Conservation (phyloP, 2,797 vertebrate genomes). For the Naso thynnoides region DNA sequence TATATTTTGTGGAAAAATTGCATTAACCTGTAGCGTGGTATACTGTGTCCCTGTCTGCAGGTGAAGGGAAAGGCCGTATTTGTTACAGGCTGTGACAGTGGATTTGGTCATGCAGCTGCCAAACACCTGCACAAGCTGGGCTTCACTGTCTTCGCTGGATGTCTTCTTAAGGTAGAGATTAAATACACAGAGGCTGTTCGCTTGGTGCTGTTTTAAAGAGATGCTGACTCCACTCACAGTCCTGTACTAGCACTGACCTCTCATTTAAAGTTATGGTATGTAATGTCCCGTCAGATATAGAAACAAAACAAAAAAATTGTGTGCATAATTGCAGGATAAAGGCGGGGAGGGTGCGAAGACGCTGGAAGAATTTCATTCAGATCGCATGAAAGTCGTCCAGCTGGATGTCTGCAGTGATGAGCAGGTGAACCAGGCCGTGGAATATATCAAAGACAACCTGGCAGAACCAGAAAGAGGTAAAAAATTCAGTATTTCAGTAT, state of each 20-base stretch:
- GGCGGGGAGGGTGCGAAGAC: slow-evolving; percentile 86
- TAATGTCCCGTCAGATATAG: background rate
- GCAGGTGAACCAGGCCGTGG: slow-evolving; percentile 84
- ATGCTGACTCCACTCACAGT: background rate
- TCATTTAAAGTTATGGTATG: background rate
- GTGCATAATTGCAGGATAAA: slow-evolving; percentile 79
- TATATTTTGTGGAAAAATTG: background rate
- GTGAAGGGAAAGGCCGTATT: slow-evolving; percentile 87
- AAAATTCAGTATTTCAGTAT: background rate
- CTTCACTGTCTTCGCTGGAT: slow-evolving; percentile 91
- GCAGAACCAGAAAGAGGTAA: slow-evolving; percentile 83
- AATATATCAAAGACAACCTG: slow-evolving; percentile 82
- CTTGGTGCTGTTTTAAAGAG: too few relatives aligned
- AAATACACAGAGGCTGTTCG: background rate
- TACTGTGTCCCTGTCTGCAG: slow-evolving; percentile 66
- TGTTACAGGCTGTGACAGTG: slow-evolving; percentile 90
- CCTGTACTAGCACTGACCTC: background rate
- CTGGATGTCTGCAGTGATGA: slow-evolving; percentile 91
- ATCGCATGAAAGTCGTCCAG: slow-evolving; percentile 89
- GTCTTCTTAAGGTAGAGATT: slow-evolving; percentile 84
- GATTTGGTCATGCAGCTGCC: slow-evolving; percentile 89
- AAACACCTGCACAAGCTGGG: slow-evolving; percentile 86
- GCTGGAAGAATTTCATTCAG: slow-evolving; percentile 85
- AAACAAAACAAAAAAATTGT: too few relatives aligned
- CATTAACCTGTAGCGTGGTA: background rate